Base-by-base conservation (phyloP, 2,888 invertebrate genomes). In the Pegoplata infirma region DNA sequence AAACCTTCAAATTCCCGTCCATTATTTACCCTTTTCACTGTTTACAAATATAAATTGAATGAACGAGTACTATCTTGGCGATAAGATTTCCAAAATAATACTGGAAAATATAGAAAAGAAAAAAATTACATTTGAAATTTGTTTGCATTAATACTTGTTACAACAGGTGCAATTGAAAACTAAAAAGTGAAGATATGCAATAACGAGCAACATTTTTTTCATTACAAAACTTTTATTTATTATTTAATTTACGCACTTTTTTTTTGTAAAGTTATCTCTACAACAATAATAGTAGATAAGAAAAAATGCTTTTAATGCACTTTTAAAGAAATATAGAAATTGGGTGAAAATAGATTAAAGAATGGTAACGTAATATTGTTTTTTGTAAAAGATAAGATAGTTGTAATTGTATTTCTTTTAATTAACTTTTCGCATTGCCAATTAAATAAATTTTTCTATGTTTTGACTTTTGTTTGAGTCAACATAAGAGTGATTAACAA, bases 11-110 rank as follows among this genome's bases (percentile, higher is more conserved):
- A n/a, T n/a, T n/a, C n/a, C n/a, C n/a, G n/a, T n/a, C n/a, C n/a
- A n/a, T n/a, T n/a, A n/a, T n/a, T n/a, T n/a, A n/a, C n/a, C n/a
- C n/a, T 5, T 25, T 25, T 25, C 6, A 25, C 25, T 25, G 25
- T 25, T 5, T 25, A 5, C 6, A 40, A 10, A 40, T 40, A 40
- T 40, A 21, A 55, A 63, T 47, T 36, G 46, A 53, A 55, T 63
- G 10, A 40, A n/a, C 19, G 17, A 84, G 84, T 83, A 83, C 82
- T 85, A 79, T 80, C 79, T 81, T 44, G 44, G 76, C 75, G 86
- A 87, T 86, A 85, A 87, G 85, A 87, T 86, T 84, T 83, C 46
- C 10, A 40, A 76, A 66, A 71, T 61, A 63, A 47, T 56, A 55
- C 46, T 17, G 46, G 53, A 23, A 36, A 59, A 58, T 40, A 12